Conservation (phyloP, 37 sponge, comb jelly and placozoan genomes). For the Beroe forskalii region DNA sequence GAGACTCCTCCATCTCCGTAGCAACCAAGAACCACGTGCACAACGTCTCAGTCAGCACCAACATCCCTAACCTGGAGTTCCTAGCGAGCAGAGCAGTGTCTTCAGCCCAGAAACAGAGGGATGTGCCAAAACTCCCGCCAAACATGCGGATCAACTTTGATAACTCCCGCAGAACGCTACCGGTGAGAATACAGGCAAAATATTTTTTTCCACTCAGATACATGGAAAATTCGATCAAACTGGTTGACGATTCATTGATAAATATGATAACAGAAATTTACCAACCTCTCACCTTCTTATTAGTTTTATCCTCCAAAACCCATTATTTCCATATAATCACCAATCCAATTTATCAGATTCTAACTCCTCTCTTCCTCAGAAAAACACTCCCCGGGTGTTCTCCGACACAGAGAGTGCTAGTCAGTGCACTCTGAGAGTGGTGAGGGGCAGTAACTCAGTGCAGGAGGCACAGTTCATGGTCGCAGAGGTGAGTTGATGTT, state of each 20-base stretch:
- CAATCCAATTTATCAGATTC: too few relatives aligned
- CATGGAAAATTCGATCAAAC: too few relatives aligned
- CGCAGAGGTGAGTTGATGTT: constrained; percentile 38
- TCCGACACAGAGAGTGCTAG: constrained; percentile 60
- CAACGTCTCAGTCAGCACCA: constrained; percentile 40
- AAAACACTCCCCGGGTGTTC: constrained; percentile 65
- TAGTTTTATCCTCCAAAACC: too few relatives aligned
- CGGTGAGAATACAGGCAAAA: neutral
- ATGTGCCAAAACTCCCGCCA: constrained; percentile 1
- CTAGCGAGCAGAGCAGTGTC: neutral
- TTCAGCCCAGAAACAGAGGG: neutral
- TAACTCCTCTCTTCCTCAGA: constrained; percentile 10
- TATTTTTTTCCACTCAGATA: neutral
- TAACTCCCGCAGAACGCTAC: neutral
- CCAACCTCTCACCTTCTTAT: too few relatives aligned
- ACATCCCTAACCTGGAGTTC: constrained; percentile 54
- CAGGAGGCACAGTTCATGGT: constrained; percentile 65
- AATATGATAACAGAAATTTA: neutral
- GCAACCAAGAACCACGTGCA: constrained; percentile 64
- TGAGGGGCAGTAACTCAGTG: constrained; percentile 11
- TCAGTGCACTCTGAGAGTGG: constrained; percentile 58
- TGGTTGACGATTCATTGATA: too few relatives aligned
- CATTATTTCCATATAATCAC: too few relatives aligned
- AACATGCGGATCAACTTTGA: constrained; percentile 51
- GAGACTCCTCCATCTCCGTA: constrained; percentile 30